These are phyloP conservation scores for Pectinophora gossypiella DNA, from an alignment of 1,140 invertebrate genomes.

Conservation along the genomic window DNA sequence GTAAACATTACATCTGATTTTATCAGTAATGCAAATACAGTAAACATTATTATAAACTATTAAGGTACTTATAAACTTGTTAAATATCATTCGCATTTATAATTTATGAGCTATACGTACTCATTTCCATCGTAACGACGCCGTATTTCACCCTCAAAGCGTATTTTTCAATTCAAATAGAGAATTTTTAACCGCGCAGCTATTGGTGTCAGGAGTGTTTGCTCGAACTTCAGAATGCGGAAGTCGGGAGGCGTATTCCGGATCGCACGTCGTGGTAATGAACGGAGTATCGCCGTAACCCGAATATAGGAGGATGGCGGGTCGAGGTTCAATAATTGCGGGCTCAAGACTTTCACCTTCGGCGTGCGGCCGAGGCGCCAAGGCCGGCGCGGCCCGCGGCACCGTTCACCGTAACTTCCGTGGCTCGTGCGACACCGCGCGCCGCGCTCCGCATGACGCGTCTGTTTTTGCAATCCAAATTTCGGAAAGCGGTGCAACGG, in stretches of 20 bases:
- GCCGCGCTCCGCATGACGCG: constrained; percentile 4
- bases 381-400: constrained; percentile 35
- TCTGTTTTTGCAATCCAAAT: constrained; percentile 33
- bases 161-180: not conserved
- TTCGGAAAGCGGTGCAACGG: constrained; percentile 36
- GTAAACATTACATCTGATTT: too few relatives aligned
- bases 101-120: too few relatives aligned
- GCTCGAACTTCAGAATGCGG: constrained; percentile 23
- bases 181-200: not conserved
- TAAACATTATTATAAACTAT: too few relatives aligned
- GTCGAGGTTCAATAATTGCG: constrained; percentile 61
- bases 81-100: too few relatives aligned
- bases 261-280: constrained; percentile 13
- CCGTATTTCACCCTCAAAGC: too few relatives aligned
- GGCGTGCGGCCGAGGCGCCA: constrained; percentile 47
- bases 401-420: constrained; percentile 42
- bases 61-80: too few relatives aligned
- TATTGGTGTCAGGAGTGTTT: constrained; percentile 3
- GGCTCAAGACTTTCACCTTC: constrained; percentile 66
- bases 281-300: constrained; percentile 23
- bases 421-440: constrained; percentile 28
- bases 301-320: constrained; percentile 49
- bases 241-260: constrained; percentile 19
- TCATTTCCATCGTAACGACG: too few relatives aligned
- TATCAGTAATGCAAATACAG: too few relatives aligned